Percentiles rank a stretch among this genome's conserved stretches.
Evolutionary conservation across 2,113 vertebrate genomes (phyloP).

Genomic region (Stigmatopora nigra): DNA sequence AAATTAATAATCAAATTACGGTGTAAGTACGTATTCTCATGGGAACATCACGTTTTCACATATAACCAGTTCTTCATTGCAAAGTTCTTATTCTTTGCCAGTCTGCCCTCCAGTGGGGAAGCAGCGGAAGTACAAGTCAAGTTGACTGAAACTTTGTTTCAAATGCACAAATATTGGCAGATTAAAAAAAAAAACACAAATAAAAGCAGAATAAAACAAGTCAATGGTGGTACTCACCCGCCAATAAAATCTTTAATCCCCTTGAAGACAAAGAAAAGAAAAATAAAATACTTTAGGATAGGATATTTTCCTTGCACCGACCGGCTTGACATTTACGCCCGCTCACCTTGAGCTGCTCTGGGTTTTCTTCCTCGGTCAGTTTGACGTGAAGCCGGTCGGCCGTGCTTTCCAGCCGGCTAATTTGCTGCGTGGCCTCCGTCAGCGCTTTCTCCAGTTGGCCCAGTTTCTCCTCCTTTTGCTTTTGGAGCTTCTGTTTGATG

Average conservation of each 20-base stretch:
- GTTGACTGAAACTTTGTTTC: background rate
- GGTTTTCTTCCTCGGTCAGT: conserved; percentile 60
- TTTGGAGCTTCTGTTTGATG: conserved; percentile 50
- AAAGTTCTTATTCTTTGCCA: background rate
- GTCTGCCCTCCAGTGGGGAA: background rate
- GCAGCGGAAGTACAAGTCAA: background rate
- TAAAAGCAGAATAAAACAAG: background rate
- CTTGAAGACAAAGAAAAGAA: conserved; percentile 46
- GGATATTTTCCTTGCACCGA: background rate
- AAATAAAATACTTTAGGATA: background rate
- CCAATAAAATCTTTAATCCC: conserved; percentile 68
- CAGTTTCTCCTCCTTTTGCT: conserved; percentile 59
- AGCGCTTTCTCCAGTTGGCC: conserved; percentile 54
- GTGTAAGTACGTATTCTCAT: too few relatives aligned
- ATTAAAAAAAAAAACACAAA: background rate
- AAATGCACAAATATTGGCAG: background rate
- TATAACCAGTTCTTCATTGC: too few relatives aligned
- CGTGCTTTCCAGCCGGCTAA: conserved; percentile 50
- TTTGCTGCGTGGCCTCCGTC: conserved; percentile 53
- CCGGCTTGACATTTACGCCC: background rate
- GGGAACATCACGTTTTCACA: too few relatives aligned
- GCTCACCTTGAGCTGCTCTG: conserved; percentile 60
- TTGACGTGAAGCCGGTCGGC: conserved; percentile 45
- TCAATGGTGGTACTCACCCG: conserved; percentile 48
- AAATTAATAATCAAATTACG: too few relatives aligned